Conservation (phyloP, 2,797 vertebrate genomes). For the Pangasius sanitwongsei region DNA sequence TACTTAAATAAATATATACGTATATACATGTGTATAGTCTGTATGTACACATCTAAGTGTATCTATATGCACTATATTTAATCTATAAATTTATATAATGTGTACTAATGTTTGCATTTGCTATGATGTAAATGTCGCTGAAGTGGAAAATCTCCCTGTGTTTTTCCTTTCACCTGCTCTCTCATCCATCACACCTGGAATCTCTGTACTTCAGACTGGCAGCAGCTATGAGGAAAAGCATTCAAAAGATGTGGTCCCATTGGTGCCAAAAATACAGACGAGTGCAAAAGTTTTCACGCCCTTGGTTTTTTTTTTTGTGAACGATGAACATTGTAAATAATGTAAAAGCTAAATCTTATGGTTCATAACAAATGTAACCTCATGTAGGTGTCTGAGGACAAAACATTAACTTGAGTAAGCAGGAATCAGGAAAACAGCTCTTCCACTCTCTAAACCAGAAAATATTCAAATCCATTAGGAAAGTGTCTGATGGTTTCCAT, state of each 20-base stretch:
- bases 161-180: neutral
- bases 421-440: neutral
- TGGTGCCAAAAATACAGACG: neutral
- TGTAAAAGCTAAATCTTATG: neutral
- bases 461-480: neutral
- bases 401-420: too few relatives aligned
- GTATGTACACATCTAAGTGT: neutral
- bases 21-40: neutral
- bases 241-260: neutral
- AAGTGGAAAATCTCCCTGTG: too few relatives aligned
- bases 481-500: neutral
- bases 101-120: too few relatives aligned
- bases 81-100: too few relatives aligned
- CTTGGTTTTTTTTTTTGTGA: neutral
- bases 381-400: too few relatives aligned
- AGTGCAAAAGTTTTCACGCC: neutral
- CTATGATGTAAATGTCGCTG: too few relatives aligned
- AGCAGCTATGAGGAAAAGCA: neutral
- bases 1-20: neutral
- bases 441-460: neutral
- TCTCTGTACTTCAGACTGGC: neutral
- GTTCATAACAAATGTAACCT: neutral
- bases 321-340: neutral
- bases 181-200: neutral
- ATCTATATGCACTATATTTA: too few relatives aligned